phyloP scores from a whole-genome alignment of 2,113 vertebrate genomes.

The Amblyornis subalaris region DNA sequence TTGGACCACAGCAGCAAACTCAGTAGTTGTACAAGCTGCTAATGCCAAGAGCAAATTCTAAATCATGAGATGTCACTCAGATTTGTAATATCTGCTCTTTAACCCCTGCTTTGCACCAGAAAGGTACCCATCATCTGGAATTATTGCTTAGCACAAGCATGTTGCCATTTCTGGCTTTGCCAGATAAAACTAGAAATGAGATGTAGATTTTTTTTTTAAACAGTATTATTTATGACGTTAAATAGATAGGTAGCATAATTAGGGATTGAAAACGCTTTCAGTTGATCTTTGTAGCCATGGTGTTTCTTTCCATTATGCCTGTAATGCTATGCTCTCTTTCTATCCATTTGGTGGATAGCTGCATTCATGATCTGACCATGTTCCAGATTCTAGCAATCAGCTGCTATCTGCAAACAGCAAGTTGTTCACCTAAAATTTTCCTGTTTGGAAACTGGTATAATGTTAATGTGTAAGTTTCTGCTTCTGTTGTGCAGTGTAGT shows the following conservation, averaged over 20 bases:
- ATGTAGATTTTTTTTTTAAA: conserved; percentile 53
- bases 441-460: not conserved
- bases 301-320: conserved; percentile 16
- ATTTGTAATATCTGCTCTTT: conserved; percentile 1
- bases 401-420: not conserved
- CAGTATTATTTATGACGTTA: conserved; percentile 62
- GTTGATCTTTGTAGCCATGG: conserved; percentile 15
- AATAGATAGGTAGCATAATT: conserved; percentile 49
- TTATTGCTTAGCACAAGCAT: conserved; percentile 31
- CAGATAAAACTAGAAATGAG: conserved; percentile 36
- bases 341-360: not conserved
- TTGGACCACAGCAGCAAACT: conserved; percentile 42
- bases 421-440: not conserved
- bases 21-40: conserved; percentile 44
- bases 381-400: not conserved
- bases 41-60: conserved; percentile 20
- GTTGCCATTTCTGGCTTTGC: conserved; percentile 58
- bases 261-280: conserved; percentile 48
- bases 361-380: conserved; percentile 30
- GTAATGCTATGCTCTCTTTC: not conserved
- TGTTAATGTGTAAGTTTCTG: conserved; percentile 9
- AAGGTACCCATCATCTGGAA: conserved; percentile 62
- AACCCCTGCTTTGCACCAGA: conserved; percentile 44
- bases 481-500: conserved; percentile 42
- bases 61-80: not conserved